Percentiles rank a stretch among this genome's conserved stretches.
Conservation (phyloP, 30 jellyfish, hydroid and myxozoan species). For the Sanderia malayensis region DNA sequence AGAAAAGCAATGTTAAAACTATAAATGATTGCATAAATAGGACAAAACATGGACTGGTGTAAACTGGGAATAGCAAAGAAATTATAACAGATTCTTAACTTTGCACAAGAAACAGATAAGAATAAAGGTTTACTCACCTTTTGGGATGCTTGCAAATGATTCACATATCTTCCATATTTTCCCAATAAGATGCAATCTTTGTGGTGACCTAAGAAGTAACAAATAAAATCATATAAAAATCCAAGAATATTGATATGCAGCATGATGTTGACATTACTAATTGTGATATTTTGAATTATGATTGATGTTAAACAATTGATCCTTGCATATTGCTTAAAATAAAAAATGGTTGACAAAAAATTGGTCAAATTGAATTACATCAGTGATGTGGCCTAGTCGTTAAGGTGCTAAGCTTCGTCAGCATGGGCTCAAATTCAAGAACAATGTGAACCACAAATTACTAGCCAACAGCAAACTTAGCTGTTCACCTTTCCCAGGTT, state of each 20-base stretch:
- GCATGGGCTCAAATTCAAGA: too few relatives aligned
- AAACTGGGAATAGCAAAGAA: not conserved
- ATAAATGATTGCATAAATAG: not conserved
- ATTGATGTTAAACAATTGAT: too few relatives aligned
- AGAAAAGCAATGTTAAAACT: not conserved
- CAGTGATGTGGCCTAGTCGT: too few relatives aligned
- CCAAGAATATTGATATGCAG: not conserved
- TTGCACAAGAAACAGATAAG: too few relatives aligned
- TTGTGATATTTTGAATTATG: too few relatives aligned
- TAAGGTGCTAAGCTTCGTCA: too few relatives aligned
- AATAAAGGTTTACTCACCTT: too few relatives aligned
- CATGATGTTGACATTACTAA: too few relatives aligned
- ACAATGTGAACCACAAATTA: not conserved
- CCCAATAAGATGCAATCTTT: slow-evolving; percentile 46
- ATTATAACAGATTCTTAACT: not conserved
- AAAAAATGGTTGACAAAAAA: too few relatives aligned
- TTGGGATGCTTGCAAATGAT: slow-evolving; percentile 24
- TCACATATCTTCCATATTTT: slow-evolving; percentile 48
- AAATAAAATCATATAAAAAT: not conserved
- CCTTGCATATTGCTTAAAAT: too few relatives aligned
- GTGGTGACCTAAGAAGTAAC: slow-evolving; percentile 8
- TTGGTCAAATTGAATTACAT: too few relatives aligned
- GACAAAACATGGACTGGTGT: not conserved
- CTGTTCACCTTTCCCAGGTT: too few relatives aligned
- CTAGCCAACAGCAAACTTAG: not conserved